A percentile compares a stretch with the other conserved stretches of the same genome.
Evolutionary conservation across 1,140 invertebrate genomes (phyloP).

Genomic region (Drosophila busckii): DNA sequence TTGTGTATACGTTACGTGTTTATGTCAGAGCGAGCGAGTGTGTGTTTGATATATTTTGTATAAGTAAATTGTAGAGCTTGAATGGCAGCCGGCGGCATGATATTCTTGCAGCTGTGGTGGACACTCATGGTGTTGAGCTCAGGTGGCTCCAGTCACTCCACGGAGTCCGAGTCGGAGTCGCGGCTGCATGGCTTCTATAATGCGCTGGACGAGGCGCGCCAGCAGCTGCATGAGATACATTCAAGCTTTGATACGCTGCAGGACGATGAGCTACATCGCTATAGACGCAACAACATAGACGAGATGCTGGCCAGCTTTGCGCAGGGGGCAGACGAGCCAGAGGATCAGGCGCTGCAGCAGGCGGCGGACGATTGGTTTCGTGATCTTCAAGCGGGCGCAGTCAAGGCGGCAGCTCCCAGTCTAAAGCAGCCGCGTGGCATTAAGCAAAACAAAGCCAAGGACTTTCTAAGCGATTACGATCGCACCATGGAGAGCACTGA

Average conservation of each 20-base stretch:
- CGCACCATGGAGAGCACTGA: constrained; percentile 26
- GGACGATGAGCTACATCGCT: constrained; percentile 7
- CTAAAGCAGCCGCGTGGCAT: background rate
- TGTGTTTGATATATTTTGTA: constrained; percentile 20
- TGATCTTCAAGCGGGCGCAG: constrained; percentile 12
- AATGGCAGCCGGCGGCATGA: constrained; percentile 17
- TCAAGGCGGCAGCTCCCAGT: background rate
- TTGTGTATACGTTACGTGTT: constrained; percentile 8
- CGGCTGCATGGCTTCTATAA: constrained; percentile 25
- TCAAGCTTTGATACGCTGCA: constrained; percentile 18
- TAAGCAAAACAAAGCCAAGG: background rate
- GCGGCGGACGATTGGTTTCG: constrained; percentile 50
- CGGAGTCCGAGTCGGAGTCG: background rate
- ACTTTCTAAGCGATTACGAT: background rate
- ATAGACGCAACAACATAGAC: constrained; percentile 44
- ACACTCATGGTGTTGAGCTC: constrained; percentile 38
- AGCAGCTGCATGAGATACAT: constrained; percentile 34
- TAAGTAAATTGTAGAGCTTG: constrained; percentile 1
- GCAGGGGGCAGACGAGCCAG: background rate
- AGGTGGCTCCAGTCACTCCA: background rate
- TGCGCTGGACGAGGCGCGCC: constrained; percentile 32
- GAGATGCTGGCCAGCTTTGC: constrained; percentile 51
- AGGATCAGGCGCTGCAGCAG: constrained; percentile 21
- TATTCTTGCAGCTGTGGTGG: constrained; percentile 49
- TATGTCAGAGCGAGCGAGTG: constrained; percentile 1